These are phyloP conservation scores for Alcedo quadribrachys DNA, from an alignment of 2,797 vertebrate species.

Conservation along the genomic window DNA sequence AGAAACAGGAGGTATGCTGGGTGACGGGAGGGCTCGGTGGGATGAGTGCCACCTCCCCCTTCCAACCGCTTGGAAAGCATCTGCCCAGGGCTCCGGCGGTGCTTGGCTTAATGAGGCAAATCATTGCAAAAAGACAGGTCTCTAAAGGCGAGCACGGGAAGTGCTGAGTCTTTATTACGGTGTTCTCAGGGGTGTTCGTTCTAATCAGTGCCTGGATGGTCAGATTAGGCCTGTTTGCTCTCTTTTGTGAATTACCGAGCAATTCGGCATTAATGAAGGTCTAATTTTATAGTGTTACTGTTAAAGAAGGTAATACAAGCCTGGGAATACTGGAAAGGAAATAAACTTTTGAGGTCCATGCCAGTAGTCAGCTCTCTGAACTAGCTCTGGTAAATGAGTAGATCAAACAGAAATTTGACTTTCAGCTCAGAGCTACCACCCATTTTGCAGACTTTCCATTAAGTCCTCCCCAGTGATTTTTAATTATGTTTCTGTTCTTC, in stretches of 20 bases:
- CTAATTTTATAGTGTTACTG: conserved; percentile 21
- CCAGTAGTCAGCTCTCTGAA: conserved; percentile 28
- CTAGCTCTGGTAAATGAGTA: background rate
- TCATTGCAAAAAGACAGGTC: background rate
- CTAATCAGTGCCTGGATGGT: conserved; percentile 14
- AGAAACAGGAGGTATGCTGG: background rate
- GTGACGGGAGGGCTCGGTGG: background rate
- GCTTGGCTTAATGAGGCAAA: background rate
- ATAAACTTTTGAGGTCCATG: conserved; percentile 28
- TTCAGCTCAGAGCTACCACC: background rate
- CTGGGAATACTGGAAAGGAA: background rate
- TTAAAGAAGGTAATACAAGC: background rate
- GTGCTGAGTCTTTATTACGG: background rate
- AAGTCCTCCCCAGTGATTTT: background rate
- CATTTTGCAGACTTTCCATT: background rate
- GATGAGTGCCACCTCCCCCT: background rate
- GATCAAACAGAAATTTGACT: conserved; percentile 31
- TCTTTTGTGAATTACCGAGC: background rate
- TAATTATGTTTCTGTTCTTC: conserved; percentile 30
- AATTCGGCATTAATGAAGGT: background rate
- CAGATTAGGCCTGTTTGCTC: background rate
- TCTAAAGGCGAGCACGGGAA: background rate
- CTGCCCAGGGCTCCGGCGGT: accelerated
- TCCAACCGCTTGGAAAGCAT: background rate
- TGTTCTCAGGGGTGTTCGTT: background rate